Base-by-base conservation (phyloP, 2,113 vertebrate genomes). In the Thinocorus orbignyianus region DNA sequence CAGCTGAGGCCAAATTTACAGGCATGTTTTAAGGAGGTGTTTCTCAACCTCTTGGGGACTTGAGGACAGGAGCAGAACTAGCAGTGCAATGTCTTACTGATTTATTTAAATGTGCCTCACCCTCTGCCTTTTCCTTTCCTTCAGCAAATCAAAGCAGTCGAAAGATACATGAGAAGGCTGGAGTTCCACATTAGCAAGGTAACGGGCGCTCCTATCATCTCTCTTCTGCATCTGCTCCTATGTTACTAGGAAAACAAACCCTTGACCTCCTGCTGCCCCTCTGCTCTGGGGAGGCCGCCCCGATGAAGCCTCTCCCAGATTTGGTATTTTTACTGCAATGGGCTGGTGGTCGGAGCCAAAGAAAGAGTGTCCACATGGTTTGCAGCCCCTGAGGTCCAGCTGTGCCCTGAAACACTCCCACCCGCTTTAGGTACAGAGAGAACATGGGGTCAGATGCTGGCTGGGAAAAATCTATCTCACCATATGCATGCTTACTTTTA, bases 181-280 rank as follows among this genome's bases (percentile, higher is more conserved):
- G 99, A 99, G 98, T 99, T 99, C 96, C 99, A 99, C 97, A 99
- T 99, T 55, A 99, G 99, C 97, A 99, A 99, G 99, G 99, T 99
- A 98, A 98, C 5, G 15, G 51, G n/a, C 13, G 4, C 57, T 91
- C 84, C 86, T 78, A 49, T 90, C 73, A 51, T 61, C 87, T 95
- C 89, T 31, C 95, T 68, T 82, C 81, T 77, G 55, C 61, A 57
- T 88, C 84, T 57, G 87, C 73, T 70, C 26, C 93, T 39, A 2
- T 54, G 58, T 91, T 88, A 58, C 92, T 92, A 68, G 62, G 86
- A 90, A 93, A 93, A 83, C 57, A 61, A 81, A 57, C 55, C 35
- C 81, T 72, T 81, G 71, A 57, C 84, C 74, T 81, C 42, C 72
- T 65, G 42, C 31, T 58, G 26, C 55, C 33, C 65, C 17, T 64